phyloP scores from a whole-genome alignment of 2,113 vertebrate species.

The Halichoeres trimaculatus region DNA sequence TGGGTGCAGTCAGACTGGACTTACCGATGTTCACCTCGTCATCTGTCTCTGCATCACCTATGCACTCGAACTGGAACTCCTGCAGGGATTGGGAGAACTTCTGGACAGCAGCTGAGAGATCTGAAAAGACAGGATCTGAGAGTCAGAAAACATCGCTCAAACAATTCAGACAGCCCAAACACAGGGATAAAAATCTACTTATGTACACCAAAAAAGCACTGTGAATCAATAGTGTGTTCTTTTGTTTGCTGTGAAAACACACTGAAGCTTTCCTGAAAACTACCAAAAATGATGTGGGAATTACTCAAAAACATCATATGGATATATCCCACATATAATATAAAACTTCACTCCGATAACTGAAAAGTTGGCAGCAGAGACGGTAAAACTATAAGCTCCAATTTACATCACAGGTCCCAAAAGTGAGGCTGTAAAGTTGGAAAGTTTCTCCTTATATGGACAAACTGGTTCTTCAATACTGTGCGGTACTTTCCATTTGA shows the following conservation, averaged over 20 bases:
- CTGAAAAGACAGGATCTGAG: conserved; percentile 74
- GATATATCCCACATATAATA: too few relatives aligned
- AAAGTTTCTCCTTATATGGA: neutral
- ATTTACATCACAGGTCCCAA: neutral
- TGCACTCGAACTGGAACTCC: conserved; percentile 97
- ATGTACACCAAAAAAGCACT: neutral
- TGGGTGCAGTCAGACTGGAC: conserved; percentile 51
- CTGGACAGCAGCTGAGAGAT: conserved; percentile 93
- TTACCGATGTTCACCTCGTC: conserved; percentile 97
- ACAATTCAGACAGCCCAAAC: neutral
- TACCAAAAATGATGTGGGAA: neutral
- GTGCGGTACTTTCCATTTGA: neutral
- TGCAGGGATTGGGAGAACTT: conserved; percentile 95
- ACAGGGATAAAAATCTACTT: neutral
- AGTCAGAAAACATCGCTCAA: conserved; percentile 16
- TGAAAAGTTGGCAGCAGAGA: neutral
- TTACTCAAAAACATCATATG: too few relatives aligned
- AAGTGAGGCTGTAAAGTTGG: too few relatives aligned
- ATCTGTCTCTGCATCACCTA: conserved; percentile 95
- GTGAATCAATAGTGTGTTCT: too few relatives aligned
- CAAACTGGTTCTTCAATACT: neutral
- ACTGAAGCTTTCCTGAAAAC: too few relatives aligned
- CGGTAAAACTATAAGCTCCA: neutral
- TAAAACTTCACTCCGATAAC: neutral
- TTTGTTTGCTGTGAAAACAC: too few relatives aligned